Conservation (phyloP, 1,140 invertebrate genomes). For the Scaptodrosophila lebanonensis region DNA sequence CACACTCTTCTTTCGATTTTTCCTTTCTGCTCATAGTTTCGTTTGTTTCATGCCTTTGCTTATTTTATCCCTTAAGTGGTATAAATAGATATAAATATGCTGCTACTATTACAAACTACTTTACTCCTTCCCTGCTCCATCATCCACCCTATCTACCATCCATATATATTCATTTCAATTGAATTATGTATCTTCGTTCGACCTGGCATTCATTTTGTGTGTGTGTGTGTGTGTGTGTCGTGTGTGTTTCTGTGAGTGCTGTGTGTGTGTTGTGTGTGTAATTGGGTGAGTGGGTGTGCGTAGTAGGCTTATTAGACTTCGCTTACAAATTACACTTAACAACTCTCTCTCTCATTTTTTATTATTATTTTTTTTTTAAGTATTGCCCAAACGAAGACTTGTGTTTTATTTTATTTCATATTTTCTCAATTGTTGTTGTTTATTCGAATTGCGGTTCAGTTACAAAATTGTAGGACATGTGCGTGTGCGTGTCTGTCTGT, state of each 20-base stretch:
- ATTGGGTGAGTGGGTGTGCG: background rate
- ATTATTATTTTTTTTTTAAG: too few relatives aligned
- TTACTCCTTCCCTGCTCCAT: slow-evolving; percentile 15
- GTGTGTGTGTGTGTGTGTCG: background rate
- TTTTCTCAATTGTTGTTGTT: too few relatives aligned
- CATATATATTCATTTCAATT: slow-evolving; percentile 2
- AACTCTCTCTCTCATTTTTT: too few relatives aligned
- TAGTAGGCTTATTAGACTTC: background rate
- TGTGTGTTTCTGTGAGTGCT: background rate
- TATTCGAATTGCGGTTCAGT: too few relatives aligned
- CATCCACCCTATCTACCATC: slow-evolving; percentile 6
- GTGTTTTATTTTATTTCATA: too few relatives aligned
- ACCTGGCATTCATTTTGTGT: background rate
- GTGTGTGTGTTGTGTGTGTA: too few relatives aligned
- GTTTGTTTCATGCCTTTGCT: slow-evolving; percentile 14
- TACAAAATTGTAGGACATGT: too few relatives aligned
- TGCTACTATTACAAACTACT: slow-evolving; percentile 43
- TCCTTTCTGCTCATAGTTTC: slow-evolving; percentile 14
- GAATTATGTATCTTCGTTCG: background rate
- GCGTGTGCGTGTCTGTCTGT: too few relatives aligned
- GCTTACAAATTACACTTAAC: slow-evolving; percentile 1
- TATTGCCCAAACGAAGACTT: too few relatives aligned
- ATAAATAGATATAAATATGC: slow-evolving; percentile 41
- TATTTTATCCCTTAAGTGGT: slow-evolving; percentile 34
- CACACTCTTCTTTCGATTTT: slow-evolving; percentile 15